Evolutionary conservation across 2,888 invertebrate genomes (phyloP), one percentile per base, ranked within the genome.

Genomic region (Endomychus coccineus): DNA sequence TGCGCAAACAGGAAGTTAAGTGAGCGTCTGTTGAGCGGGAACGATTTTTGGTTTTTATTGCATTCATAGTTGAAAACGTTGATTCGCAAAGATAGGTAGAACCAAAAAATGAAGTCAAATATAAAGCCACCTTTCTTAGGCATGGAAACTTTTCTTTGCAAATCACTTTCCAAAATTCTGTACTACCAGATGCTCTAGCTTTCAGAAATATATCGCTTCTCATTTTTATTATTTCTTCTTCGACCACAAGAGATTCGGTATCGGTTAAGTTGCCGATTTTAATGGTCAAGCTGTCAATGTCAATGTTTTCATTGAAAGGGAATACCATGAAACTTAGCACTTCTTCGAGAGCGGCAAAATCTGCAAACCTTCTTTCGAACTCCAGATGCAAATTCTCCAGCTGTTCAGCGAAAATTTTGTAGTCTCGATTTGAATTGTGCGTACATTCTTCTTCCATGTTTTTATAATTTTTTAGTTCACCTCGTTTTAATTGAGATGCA

Each of bases 41-140:
- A 7, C 23, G 10, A 34, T 34, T 16, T 27, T 25, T 34, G 7
- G 27, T 34, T 34, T 14, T 34, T 24, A 34, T 27, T 13, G 27
- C 17, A 14, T 34, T 34, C 34, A 34, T n/a, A n/a, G n/a, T n/a
- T n/a, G 34, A 34, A 27, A 36, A 36, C 13, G 12, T 11, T 3
- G 28, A 29, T 29, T 36, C 29, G 14, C 36, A 36, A 9, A 29
- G 15, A 16, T 36, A 36, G 9, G 29, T 36, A 2, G 36, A 36
- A 16, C 36, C 36, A 23, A 36, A 29, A 11, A 28, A 29, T 22
- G 29, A 17, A 22, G 27, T 35, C 16, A 35, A 25, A 25, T 34
- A 27, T 11, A 27, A 12, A 12, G 27, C 27, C 11, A 16, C n/a
- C 27, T 12, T 25, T 3, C 12, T 6, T 14, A 34, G n/a, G 27